These are phyloP conservation scores for Chrysaora quinquecirrha DNA, from an alignment of 30 jellyfish, hydroid and myxozoan genomes.

Conservation along the genomic window DNA sequence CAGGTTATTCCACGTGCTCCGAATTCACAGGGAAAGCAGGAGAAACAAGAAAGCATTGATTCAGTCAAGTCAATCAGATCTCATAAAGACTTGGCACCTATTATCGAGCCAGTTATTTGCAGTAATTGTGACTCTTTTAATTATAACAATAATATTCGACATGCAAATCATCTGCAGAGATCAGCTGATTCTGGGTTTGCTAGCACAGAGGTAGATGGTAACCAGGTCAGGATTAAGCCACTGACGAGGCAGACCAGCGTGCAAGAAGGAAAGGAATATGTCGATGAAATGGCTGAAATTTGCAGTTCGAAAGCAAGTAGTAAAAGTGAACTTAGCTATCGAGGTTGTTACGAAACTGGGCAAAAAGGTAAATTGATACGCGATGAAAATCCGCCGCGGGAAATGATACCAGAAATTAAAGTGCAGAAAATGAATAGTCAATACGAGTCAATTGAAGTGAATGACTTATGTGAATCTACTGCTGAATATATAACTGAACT, in stretches of 20 bases:
- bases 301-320: conserved; percentile 76
- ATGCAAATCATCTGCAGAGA: conserved; percentile 71
- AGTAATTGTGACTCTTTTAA: conserved; percentile 45
- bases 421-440: conserved; percentile 60
- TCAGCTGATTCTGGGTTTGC: conserved; percentile 99
- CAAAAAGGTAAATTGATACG: conserved; percentile 4
- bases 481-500: background rate
- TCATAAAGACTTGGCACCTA: conserved; percentile 22
- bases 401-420: conserved; percentile 70
- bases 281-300: conserved; percentile 55
- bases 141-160: conserved; percentile 44
- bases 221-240: conserved; percentile 60
- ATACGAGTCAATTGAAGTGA: conserved; percentile 4
- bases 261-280: conserved; percentile 63
- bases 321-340: conserved; percentile 58
- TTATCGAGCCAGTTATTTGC: conserved; percentile 44
- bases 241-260: conserved; percentile 79
- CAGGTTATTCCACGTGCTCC: conserved; percentile 63
- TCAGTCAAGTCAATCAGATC: conserved; percentile 49
- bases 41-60: conserved; percentile 54
- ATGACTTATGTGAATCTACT: background rate
- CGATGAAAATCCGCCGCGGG: conserved; percentile 43
- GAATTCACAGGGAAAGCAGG: conserved; percentile 48
- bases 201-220: conserved; percentile 89
- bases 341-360: conserved; percentile 37